Base-by-base conservation (phyloP, 1,140 invertebrate genomes). In the Thalassaphorura encarpata region DNA sequence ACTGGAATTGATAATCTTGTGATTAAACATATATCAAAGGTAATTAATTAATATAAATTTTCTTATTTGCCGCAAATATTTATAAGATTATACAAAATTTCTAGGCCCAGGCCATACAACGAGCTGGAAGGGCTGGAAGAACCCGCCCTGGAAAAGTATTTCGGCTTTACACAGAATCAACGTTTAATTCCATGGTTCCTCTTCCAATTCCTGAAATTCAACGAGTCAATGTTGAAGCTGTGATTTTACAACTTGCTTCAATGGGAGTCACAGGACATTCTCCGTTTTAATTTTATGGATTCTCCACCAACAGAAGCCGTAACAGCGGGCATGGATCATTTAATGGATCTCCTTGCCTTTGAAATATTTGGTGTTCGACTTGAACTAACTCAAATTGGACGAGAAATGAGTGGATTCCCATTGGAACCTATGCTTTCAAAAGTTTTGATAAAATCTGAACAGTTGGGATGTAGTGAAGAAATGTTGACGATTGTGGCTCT, bases 211-310 rank as follows among this genome's bases (percentile, higher is more conserved):
- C 97, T 0, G 97, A 99, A 75, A 99, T 99, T 67, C 95, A 99
- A 71, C 78, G 97, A 29, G 98, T 96, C 0, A 99, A 99, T 78
- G 75, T 99, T 52, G 94, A 96, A 2, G 89, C 88, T 2, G 98
- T 94, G 0, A 91, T 85, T 16, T 71, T 99, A 3, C 92, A 97
- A 64, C 70, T 99, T 1, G 99, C 99, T 72, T 96, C 96, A 0
- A 98, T 99, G 94, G 97, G 97, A 5, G 99, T 99, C 47, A 99
- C n/a, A 99, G 72, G 96, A 99, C 74, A 75, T 99, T n/a, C 72
- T 99, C n/a, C 86, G 94, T 68, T 99, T 99, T 72, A 95, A 99
- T 75, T 99, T 99, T 72, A 99, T 99, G 96, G 97, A 99, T 72
- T 89, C 96, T 0, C 97, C 97, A 11, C 95, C 96, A 0, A 90